Conservation (phyloP, 1,140 invertebrate genomes). For the Whitmania pigra region DNA sequence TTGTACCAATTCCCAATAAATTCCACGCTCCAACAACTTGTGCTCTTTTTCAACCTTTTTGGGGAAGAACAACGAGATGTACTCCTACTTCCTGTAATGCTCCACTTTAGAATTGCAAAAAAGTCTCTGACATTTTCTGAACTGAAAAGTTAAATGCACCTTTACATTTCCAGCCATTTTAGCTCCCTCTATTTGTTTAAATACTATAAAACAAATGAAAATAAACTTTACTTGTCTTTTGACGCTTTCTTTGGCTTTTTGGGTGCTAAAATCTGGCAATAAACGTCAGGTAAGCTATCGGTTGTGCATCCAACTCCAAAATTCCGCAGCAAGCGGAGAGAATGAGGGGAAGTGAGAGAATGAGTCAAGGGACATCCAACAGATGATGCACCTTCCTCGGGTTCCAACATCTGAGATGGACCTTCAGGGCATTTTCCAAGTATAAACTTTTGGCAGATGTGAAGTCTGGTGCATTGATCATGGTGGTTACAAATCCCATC, state of each 20-base stretch:
- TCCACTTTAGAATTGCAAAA: neutral
- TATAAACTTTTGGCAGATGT: constrained; percentile 6
- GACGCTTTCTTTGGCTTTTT: too few species aligned
- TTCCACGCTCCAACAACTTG: neutral
- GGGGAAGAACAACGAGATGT: neutral
- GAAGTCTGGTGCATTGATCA: neutral
- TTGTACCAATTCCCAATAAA: neutral
- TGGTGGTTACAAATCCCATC: neutral
- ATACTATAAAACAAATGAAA: too few species aligned
- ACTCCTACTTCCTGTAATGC: neutral
- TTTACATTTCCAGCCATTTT: neutral
- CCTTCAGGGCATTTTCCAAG: neutral
- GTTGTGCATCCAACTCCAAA: neutral
- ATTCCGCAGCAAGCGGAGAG: neutral
- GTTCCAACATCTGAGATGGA: neutral
- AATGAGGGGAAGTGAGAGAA: neutral
- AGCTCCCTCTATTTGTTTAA: too few species aligned
- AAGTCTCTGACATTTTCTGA: neutral
- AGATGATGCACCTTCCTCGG: too few species aligned
- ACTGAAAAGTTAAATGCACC: neutral
- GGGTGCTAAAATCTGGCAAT: neutral
- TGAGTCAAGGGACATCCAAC: neutral
- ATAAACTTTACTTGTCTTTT: too few species aligned
- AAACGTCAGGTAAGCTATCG: neutral
- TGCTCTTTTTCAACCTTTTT: neutral